phyloP scores from a whole-genome alignment of 2,888 invertebrate genomes.

The Harpagoxenus sublaevis region DNA sequence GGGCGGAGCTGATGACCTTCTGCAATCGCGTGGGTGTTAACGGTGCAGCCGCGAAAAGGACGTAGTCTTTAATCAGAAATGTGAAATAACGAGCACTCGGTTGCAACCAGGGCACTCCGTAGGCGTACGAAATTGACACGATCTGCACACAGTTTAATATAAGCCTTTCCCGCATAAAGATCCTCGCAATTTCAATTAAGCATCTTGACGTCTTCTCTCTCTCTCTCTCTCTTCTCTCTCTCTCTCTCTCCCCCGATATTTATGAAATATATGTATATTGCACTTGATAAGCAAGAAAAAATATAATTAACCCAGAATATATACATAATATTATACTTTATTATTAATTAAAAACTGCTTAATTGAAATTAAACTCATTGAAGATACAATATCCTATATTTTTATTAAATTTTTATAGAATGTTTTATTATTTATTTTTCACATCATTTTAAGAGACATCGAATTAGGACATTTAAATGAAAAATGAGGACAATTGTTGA shows the following conservation, averaged over 20 bases:
- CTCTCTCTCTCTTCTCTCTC: too few species aligned
- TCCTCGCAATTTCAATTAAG: conserved; percentile 14
- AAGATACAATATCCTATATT: neutral
- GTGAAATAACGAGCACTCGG: conserved; percentile 6
- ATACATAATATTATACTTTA: neutral
- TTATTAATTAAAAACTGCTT: neutral
- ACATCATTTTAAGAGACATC: neutral
- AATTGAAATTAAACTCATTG: conserved; percentile 4
- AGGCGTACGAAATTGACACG: conserved; percentile 13
- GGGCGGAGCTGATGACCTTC: conserved; percentile 60
- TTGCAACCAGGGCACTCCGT: neutral
- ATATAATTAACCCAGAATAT: neutral
- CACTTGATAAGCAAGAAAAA: neutral
- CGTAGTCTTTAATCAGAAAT: conserved; percentile 46
- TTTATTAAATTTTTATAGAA: neutral
- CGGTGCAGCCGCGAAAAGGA: conserved; percentile 22
- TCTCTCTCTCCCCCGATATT: neutral
- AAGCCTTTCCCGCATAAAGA: neutral
- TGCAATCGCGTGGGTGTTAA: conserved; percentile 59
- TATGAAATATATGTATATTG: neutral
- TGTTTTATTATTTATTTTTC: neutral
- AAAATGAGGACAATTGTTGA: neutral
- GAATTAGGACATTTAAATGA: neutral
- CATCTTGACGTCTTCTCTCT: neutral
- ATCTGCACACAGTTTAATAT: neutral